Evolutionary conservation across 2,113 vertebrate species (phyloP).

Genomic region (Pungitius pungitius): DNA sequence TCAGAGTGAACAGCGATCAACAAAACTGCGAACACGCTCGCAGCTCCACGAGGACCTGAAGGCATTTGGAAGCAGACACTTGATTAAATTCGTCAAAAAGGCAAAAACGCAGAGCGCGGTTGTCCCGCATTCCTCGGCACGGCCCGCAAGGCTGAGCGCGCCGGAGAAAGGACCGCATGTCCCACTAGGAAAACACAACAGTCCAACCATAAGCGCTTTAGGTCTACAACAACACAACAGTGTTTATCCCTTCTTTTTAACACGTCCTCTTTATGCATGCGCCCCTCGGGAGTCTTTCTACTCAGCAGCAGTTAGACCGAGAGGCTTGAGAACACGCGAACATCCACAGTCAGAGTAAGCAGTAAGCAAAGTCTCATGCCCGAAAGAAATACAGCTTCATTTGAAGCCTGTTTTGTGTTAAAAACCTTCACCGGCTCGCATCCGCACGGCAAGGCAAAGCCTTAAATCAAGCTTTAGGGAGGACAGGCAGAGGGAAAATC

Average conservation of each 20-base stretch:
- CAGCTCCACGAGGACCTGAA: constrained; percentile 31
- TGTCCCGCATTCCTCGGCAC: constrained; percentile 40
- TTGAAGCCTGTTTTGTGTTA: background rate
- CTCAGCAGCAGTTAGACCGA: background rate
- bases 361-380: no score
- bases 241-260: constrained; percentile 20
- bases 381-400: background rate
- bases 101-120: constrained; percentile 34
- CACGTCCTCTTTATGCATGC: background rate
- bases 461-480: constrained; percentile 5
- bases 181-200: constrained; percentile 44
- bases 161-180: constrained; percentile 36
- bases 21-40: constrained; percentile 29
- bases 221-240: constrained; percentile 19
- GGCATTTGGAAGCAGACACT: constrained; percentile 41
- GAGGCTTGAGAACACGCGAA: background rate
- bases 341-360: background rate
- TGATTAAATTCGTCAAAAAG: constrained; percentile 62
- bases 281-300: constrained; percentile 7
- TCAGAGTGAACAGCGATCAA: constrained; percentile 52
- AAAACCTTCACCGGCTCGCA: background rate
- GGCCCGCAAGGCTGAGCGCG: constrained; percentile 35
- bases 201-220: constrained; percentile 39
- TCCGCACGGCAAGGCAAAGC: constrained; percentile 1
- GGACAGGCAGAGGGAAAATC: constrained; percentile 11